phyloP scores from a whole-genome alignment of 1,140 invertebrate genomes.

The Drosophila suzukii region DNA sequence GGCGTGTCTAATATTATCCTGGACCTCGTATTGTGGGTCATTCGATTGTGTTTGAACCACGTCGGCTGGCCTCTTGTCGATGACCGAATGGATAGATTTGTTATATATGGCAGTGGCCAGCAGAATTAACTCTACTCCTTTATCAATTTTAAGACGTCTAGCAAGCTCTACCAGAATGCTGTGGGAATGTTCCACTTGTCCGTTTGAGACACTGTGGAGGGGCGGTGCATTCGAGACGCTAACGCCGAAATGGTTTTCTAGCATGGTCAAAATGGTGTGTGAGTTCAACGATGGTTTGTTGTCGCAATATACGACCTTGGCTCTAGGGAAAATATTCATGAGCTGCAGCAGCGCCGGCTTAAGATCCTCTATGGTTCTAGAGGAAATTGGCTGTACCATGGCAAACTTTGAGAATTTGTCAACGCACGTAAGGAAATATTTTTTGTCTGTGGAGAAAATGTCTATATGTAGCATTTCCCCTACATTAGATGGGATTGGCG shows the following conservation, averaged over 20 bases:
- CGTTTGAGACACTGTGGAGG: no score
- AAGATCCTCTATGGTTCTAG: neutral
- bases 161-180: no score
- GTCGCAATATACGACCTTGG: constrained; percentile 4
- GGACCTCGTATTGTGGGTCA: no score
- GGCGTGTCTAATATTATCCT: no score
- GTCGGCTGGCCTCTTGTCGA: no score
- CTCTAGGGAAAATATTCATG: constrained; percentile 4
- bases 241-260: constrained; percentile 10
- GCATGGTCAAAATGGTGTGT: neutral
- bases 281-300: neutral
- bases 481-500: neutral
- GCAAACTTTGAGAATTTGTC: constrained; percentile 7
- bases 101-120: no score
- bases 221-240: neutral
- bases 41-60: no score
- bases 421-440: constrained; percentile 25
- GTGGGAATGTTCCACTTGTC: no score
- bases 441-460: neutral
- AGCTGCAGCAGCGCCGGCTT: neutral
- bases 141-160: neutral
- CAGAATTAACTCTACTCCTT: no score
- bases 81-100: no score
- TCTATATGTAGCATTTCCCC: neutral
- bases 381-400: constrained; percentile 9